Evolutionary conservation across 2,888 invertebrate species (phyloP).

Genomic region (Microchrysa polita): DNA sequence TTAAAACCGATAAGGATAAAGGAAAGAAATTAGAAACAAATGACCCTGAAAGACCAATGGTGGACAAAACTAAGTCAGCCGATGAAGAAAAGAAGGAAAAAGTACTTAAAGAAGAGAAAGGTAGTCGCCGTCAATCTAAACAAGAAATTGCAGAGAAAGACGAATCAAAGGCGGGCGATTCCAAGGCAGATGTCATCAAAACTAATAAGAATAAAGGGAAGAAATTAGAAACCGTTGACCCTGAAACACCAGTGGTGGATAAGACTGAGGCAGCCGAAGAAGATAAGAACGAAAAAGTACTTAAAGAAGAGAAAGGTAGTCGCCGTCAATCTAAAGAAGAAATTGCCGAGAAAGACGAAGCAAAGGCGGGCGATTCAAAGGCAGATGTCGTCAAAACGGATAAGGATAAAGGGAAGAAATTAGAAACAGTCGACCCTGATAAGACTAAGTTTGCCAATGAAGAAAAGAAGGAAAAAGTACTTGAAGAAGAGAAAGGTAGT

Average conservation of each 20-base stretch:
- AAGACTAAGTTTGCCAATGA: background rate
- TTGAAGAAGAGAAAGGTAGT: slow-evolving; percentile 5
- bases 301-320: too few species aligned
- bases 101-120: slow-evolving; percentile 35
- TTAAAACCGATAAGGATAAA: too few species aligned
- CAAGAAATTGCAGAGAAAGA: slow-evolving; percentile 43
- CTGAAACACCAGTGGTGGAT: too few species aligned
- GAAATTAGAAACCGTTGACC: too few species aligned
- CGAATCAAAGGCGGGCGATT: slow-evolving; percentile 17
- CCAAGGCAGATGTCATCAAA: slow-evolving; percentile 42
- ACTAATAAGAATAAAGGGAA: too few species aligned
- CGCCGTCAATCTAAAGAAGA: background rate
- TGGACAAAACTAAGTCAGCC: slow-evolving; percentile 1
- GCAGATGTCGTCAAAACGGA: background rate
- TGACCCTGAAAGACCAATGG: background rate
- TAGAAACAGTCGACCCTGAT: too few species aligned
- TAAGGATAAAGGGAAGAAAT: background rate
- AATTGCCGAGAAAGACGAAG: background rate
- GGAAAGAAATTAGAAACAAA: slow-evolving; percentile 46
- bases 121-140: slow-evolving; percentile 24
- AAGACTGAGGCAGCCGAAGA: too few species aligned
- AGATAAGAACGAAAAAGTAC: too few species aligned
- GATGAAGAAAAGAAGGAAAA: slow-evolving; percentile 53
- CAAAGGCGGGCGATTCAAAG: background rate
- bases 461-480: background rate